phyloP scores from a whole-genome alignment of 2,888 invertebrate species.

The Ichneumoninae sp. region DNA sequence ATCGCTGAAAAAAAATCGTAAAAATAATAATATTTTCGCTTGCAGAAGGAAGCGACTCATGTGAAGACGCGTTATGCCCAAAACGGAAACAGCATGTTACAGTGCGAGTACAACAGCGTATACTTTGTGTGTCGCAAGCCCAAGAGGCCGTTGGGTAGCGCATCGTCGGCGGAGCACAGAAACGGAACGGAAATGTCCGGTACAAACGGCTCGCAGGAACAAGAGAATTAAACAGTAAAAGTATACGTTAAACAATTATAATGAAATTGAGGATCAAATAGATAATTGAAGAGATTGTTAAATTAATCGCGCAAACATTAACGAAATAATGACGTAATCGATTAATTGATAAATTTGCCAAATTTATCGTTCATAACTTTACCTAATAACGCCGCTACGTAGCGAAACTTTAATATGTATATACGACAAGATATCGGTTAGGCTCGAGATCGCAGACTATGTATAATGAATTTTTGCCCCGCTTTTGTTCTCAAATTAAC shows the following conservation, averaged over 20 bases:
- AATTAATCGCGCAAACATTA: slow-evolving; percentile 28
- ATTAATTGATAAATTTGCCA: slow-evolving; percentile 20
- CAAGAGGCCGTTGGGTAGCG: slow-evolving; percentile 70
- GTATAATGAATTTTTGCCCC: slow-evolving; percentile 26
- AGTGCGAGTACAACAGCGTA: slow-evolving; percentile 95
- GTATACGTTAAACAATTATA: slow-evolving; percentile 18
- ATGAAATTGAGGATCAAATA: slow-evolving; percentile 57
- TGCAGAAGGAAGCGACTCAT: slow-evolving; percentile 91
- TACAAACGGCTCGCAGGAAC: slow-evolving; percentile 77
- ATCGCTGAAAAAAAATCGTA: background rate
- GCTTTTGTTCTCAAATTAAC: background rate
- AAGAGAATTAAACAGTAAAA: slow-evolving; percentile 69
- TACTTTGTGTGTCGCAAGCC: slow-evolving; percentile 97
- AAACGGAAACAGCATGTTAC: slow-evolving; percentile 96
- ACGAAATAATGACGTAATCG: slow-evolving; percentile 5
- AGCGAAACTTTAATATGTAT: slow-evolving; percentile 50
- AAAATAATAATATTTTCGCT: slow-evolving; percentile 65
- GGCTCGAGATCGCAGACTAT: slow-evolving; percentile 53
- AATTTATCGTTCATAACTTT: slow-evolving; percentile 17
- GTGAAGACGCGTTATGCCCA: slow-evolving; percentile 96
- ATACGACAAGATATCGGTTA: slow-evolving; percentile 63
- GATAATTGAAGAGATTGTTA: slow-evolving; percentile 42
- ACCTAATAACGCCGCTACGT: slow-evolving; percentile 17
- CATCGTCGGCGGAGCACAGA: slow-evolving; percentile 70
- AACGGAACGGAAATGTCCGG: slow-evolving; percentile 76